Evolutionary conservation across 2,797 vertebrate species (phyloP).

Genomic region (Sebastes cheni): DNA sequence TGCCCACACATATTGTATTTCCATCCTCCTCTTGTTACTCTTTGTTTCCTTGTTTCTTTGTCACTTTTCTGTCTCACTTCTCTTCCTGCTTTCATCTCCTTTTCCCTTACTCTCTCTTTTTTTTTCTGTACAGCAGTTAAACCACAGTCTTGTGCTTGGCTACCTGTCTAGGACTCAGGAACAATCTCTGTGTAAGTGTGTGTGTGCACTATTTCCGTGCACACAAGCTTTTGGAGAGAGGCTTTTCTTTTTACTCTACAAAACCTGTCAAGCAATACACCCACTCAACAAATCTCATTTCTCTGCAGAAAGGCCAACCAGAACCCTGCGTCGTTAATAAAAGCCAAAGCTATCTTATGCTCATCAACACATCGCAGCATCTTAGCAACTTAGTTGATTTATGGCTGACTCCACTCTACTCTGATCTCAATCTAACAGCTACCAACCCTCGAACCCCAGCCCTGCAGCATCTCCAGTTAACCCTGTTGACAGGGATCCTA

Average conservation of each 20-base stretch:
- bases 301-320: neutral
- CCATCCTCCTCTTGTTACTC: neutral
- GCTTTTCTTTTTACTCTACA: neutral
- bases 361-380: neutral
- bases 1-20: conserved; percentile 11
- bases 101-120: neutral
- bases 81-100: neutral
- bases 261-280: conserved; percentile 2
- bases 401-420: neutral
- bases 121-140: neutral
- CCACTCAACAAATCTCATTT: neutral
- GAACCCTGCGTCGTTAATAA: neutral
- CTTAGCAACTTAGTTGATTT: neutral
- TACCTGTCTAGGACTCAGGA: neutral
- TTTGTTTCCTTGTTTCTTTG: conserved; percentile 9
- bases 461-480: neutral
- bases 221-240: neutral
- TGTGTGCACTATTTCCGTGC: neutral
- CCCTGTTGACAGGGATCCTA: neutral
- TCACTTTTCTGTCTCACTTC: conserved; percentile 4
- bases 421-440: neutral
- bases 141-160: neutral
- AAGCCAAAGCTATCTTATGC: neutral
- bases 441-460: neutral
- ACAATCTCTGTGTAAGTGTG: neutral